Evolutionary conservation across 2,113 vertebrate species (phyloP), one percentile per base, ranked within the genome.

Genomic region (Alouatta palliata): DNA sequence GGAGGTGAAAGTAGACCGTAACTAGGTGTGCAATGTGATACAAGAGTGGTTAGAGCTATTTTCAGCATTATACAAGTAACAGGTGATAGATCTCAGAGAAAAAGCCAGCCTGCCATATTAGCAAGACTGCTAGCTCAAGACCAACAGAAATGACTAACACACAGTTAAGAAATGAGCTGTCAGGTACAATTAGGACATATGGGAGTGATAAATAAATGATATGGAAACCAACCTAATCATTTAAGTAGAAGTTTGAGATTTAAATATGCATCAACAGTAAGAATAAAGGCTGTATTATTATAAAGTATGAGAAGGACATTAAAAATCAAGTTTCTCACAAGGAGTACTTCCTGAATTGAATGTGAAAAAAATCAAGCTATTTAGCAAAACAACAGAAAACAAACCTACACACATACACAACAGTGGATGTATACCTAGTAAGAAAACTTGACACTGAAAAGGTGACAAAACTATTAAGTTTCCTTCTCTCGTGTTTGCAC

Each of bases 361-460:
- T 32, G 75, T 73, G n/a, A 0, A 49, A 56, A 71, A 86, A 90
- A 90, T 89, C 47, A 30, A 56, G 45, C 58, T 77, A 68, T 47
- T 93, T n/a, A 83, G 80, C 45, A 94, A 94, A 93, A 88, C 76
- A 73, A 45, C 81, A 95, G 64, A 81, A 95, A 91, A 95, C 68
- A 94, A 96, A 94, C 13, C 25, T 43, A 95, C 86, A 80, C 40
- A 81, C 71, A 95, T 32, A 94, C 0, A 5, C n/a, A 81, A 58
- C 37, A 45, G 66, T 73, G 80, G 35, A 45, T 80, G 40, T 61
- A 94, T 87, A 91, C 47, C 86, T 37, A 95, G 47, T 16, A 92
- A 92, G 80, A 83, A 97, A 84, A 66, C 32, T 4, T 93, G 88
- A 83, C 91, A 76, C 1, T 75, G 71, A 91, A 92, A 85, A 96